These are phyloP conservation scores for Drosophila austrosaltans DNA, from an alignment of 2,888 invertebrate species.

Conservation along the genomic window DNA sequence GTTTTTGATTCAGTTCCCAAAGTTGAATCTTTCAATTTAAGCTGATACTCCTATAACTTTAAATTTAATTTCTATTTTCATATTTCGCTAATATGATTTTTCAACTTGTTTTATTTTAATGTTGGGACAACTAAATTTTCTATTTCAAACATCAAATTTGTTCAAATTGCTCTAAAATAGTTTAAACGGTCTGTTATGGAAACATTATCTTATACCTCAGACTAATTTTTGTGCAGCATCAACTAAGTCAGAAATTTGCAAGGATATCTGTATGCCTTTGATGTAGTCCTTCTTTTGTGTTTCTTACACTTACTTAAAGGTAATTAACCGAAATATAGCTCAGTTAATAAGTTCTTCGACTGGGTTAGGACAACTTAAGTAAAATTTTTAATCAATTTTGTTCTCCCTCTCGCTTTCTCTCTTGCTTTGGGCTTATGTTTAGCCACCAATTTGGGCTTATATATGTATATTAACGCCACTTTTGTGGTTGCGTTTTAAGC, in stretches of 20 bases:
- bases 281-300: background rate
- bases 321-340: constrained; percentile 4
- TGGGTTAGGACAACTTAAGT: background rate
- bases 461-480: constrained; percentile 4
- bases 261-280: background rate
- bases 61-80: too few relatives aligned
- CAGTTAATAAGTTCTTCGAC: constrained; percentile 1
- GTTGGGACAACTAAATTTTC: too few relatives aligned
- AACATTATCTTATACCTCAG: too few relatives aligned
- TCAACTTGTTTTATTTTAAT: too few relatives aligned
- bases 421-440: background rate
- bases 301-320: background rate
- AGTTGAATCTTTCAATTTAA: too few relatives aligned
- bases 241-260: background rate
- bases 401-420: background rate
- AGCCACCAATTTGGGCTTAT: constrained; percentile 4
- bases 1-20: too few relatives aligned
- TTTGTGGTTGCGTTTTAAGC: constrained; percentile 28
- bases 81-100: too few relatives aligned
- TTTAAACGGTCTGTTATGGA: too few relatives aligned
- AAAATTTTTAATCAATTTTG: constrained; percentile 2
- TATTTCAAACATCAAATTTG: too few relatives aligned
- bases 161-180: too few relatives aligned
- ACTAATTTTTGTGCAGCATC: background rate
- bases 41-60: too few relatives aligned